Evolutionary conservation across 2,888 invertebrate species (phyloP).

Genomic region (Philereme vetulata): DNA sequence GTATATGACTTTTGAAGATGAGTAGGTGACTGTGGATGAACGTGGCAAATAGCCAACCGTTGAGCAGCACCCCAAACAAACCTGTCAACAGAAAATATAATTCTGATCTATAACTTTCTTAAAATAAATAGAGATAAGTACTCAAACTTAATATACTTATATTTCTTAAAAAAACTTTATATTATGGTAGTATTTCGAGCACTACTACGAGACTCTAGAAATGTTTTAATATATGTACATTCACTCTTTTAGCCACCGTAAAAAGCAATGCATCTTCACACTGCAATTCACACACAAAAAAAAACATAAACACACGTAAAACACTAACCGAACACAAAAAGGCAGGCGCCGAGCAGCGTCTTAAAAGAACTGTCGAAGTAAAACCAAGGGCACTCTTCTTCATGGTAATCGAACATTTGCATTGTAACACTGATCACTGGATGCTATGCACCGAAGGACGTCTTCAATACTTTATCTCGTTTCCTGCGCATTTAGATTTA

Average conservation of each 20-base stretch:
- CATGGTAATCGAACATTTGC: slow-evolving; percentile 64
- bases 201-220: background rate
- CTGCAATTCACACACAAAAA: background rate
- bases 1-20: slow-evolving; percentile 78
- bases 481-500: slow-evolving; percentile 58
- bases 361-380: slow-evolving; percentile 82
- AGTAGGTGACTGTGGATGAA: slow-evolving; percentile 82
- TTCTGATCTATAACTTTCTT: slow-evolving; percentile 4
- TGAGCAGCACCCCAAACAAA: slow-evolving; percentile 81
- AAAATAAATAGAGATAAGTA: background rate
- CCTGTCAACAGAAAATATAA: slow-evolving; percentile 59
- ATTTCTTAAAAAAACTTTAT: background rate
- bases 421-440: slow-evolving; percentile 45
- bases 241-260: background rate
- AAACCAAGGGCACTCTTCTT: slow-evolving; percentile 81
- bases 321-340: slow-evolving; percentile 80
- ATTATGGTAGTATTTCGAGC: background rate
- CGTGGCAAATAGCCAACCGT: slow-evolving; percentile 81
- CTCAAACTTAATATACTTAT: background rate
- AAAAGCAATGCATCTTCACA: background rate
- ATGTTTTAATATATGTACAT: background rate
- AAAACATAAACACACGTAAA: too few relatives aligned
- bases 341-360: slow-evolving; percentile 78
- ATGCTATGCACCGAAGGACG: slow-evolving; percentile 57
- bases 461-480: slow-evolving; percentile 39